Percentiles rank a stretch among this genome's conserved stretches.
These are phyloP conservation scores for Caranx melampygus DNA, from an alignment of 2,113 vertebrate genomes.

Conservation along the genomic window DNA sequence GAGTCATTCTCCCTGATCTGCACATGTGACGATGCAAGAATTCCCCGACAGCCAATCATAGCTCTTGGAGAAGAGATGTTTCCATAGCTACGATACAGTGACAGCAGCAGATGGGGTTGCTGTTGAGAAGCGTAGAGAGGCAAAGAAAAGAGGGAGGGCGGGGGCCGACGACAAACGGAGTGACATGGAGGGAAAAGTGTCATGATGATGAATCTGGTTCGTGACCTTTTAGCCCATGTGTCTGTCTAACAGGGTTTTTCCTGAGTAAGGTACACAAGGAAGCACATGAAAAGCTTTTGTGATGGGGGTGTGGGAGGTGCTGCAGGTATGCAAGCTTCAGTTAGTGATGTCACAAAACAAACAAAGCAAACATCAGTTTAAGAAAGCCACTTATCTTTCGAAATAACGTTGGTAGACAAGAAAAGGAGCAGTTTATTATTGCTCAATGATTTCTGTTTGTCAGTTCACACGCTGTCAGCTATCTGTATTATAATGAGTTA, in stretches of 20 bases:
- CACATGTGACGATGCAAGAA: conserved; percentile 69
- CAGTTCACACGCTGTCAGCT: conserved; percentile 33
- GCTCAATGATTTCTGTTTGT: not conserved
- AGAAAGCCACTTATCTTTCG: not conserved
- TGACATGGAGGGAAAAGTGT: not conserved
- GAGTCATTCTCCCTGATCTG: conserved; percentile 74
- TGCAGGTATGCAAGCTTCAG: not conserved
- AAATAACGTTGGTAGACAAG: not conserved
- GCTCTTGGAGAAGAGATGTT: conserved; percentile 59
- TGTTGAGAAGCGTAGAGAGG: conserved; percentile 39
- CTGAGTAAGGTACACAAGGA: not conserved
- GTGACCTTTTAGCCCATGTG: conserved; percentile 12
- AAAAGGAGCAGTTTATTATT: not conserved
- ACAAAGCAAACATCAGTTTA: not conserved
- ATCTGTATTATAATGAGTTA: conserved; percentile 37
- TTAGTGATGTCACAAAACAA: not conserved
- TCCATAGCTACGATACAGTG: conserved; percentile 73
- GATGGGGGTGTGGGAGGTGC: not conserved
- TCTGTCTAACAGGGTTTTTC: not conserved
- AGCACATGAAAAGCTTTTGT: not conserved
- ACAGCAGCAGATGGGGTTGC: conserved; percentile 76
- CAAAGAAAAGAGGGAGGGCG: not conserved
- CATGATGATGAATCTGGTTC: not conserved
- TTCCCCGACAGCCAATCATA: conserved; percentile 70
- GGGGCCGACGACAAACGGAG: conserved; percentile 1